phyloP scores from a whole-genome alignment of 2,797 vertebrate genomes.

The Anguilla anguilla region DNA sequence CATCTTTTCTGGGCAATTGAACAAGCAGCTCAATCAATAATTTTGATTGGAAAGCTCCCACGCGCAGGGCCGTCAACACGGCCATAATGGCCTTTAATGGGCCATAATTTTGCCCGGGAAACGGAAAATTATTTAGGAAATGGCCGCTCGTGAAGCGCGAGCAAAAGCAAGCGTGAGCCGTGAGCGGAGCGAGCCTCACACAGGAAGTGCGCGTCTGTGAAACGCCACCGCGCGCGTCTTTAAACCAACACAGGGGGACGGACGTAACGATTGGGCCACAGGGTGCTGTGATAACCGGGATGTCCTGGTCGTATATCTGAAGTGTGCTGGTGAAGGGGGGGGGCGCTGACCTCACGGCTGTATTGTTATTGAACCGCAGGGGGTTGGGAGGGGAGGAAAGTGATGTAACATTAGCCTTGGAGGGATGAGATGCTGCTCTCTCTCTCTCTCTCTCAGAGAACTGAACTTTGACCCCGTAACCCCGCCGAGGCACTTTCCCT shows the following conservation, averaged over 20 bases:
- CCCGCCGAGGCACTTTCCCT: not conserved
- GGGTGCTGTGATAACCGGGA: not conserved
- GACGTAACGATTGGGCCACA: not conserved
- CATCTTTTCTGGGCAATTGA: constrained; percentile 36
- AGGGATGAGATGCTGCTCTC: not conserved
- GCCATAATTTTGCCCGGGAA: not conserved
- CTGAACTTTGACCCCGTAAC: not conserved
- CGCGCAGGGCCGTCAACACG: not conserved
- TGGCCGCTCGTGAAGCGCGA: not conserved
- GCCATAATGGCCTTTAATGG: not conserved
- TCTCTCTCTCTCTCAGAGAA: not conserved
- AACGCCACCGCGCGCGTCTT: not conserved
- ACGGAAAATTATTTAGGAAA: constrained; percentile 5
- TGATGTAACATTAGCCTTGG: not conserved
- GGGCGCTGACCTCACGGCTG: not conserved
- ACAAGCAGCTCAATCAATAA: constrained; percentile 36
- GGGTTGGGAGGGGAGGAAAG: not conserved
- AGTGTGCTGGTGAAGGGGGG: not conserved
- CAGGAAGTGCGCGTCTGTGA: not conserved
- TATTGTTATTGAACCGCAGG: not conserved
- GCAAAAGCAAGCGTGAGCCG: not conserved
- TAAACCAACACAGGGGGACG: not conserved
- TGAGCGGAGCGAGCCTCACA: not conserved
- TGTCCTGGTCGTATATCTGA: not conserved
- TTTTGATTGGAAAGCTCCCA: constrained; percentile 17